Evolutionary conservation across 2,888 invertebrate species (phyloP), one percentile per base, ranked within the genome.

Genomic region (Tupiocoris notatus): DNA sequence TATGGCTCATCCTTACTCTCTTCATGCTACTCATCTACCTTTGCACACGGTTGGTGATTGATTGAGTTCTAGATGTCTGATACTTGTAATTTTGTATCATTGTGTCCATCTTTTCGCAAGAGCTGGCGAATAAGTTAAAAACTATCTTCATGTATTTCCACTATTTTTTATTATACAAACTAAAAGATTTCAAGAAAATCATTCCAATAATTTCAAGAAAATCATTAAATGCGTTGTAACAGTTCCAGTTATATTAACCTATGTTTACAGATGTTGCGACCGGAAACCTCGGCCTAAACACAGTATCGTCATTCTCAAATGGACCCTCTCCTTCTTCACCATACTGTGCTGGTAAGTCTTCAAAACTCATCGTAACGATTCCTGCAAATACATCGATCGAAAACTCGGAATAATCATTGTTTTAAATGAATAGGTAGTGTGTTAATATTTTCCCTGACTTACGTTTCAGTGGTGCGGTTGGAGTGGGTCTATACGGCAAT

Each of bases 401-500:
- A n/a, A n/a, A n/a, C n/a, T n/a, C n/a, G n/a, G n/a, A n/a, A n/a
- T n/a, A n/a, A n/a, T n/a, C n/a, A n/a, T n/a, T n/a, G n/a, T n/a
- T n/a, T n/a, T n/a, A n/a, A n/a, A n/a, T n/a, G n/a, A n/a, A n/a
- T n/a, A n/a, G n/a, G n/a, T n/a, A n/a, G n/a, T n/a, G n/a, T n/a
- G n/a, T n/a, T n/a, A n/a, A 39, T 39, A 39, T 39, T 39, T 39
- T 39, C 39, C 23, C 21, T n/a, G 18, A 3, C 2, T 2, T 25
- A 66, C 16, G 78, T 81, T 81, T 12, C 81, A 86, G 87, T 86
- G 94, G 93, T 78, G 92, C 94, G 6, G 91, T 96, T 80, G 96
- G 95, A 74, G 89, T 95, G 73, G 96, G 92, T 25, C 89, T 97
- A 59, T 97, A 95, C 85, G 96, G 96, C 57, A 97, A 96, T 86